A percentile compares a stretch with the other conserved stretches of the same genome.
phyloP scores from a whole-genome alignment of 30 jellyfish, hydroid and myxozoan species.

The Sanderia malayensis region DNA sequence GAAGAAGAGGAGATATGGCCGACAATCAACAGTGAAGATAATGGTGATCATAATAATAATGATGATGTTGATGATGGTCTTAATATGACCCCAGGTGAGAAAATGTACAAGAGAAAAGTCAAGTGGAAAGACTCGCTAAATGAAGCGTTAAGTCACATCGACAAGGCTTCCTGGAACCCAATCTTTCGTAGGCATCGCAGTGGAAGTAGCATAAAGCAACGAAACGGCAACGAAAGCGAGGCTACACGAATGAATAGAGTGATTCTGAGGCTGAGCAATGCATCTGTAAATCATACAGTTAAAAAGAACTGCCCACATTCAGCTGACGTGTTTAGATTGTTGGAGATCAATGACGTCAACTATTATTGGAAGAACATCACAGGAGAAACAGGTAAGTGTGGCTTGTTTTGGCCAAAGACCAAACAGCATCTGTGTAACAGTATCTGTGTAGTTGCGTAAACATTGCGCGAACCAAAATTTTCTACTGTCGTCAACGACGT shows the following conservation, averaged over 20 bases:
- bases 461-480: too few species aligned
- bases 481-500: too few species aligned
- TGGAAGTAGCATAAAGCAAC: not conserved
- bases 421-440: too few species aligned
- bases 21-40: too few species aligned
- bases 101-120: too few species aligned
- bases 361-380: constrained; percentile 33
- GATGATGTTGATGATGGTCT: too few species aligned
- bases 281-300: not conserved
- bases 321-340: constrained; percentile 21
- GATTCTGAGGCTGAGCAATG: not conserved
- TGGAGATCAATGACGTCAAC: constrained; percentile 14
- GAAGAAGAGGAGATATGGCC: too few species aligned
- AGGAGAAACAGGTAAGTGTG: constrained; percentile 17
- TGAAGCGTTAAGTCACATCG: not conserved
- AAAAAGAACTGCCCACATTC: constrained; percentile 15
- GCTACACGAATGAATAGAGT: not conserved
- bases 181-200: too few species aligned
- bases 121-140: not conserved
- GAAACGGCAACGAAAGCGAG: not conserved
- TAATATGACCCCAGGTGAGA: too few species aligned
- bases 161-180: not conserved
- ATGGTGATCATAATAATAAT: too few species aligned
- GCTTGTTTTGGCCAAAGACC: too few species aligned
- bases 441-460: too few species aligned